These are phyloP conservation scores for Blera fallax DNA, from an alignment of 2,888 invertebrate species.

Conservation along the genomic window DNA sequence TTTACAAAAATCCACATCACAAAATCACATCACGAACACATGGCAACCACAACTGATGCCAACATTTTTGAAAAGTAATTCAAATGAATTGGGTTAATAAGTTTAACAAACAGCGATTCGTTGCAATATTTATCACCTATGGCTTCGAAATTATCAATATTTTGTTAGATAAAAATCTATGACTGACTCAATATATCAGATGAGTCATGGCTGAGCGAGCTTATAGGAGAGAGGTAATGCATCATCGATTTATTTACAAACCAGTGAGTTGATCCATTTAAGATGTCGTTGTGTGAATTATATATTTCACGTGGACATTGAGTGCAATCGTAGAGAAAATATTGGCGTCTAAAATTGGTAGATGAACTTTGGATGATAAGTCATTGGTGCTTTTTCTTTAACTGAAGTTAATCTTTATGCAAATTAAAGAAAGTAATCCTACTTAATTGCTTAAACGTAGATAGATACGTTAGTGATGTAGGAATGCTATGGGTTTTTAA, in stretches of 20 bases:
- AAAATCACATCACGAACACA: background rate
- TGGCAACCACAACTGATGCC: background rate
- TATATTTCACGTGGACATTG: background rate
- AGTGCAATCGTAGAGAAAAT: background rate
- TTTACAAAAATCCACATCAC: background rate
- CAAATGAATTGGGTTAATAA: background rate
- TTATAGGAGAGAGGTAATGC: background rate
- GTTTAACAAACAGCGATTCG: background rate
- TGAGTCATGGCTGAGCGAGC: background rate
- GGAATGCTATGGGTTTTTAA: too few relatives aligned
- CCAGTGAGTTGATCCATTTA: background rate
- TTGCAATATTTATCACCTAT: conserved; percentile 9
- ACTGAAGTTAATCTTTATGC: too few relatives aligned
- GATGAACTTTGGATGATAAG: too few relatives aligned
- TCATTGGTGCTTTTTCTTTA: too few relatives aligned
- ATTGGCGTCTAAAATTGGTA: background rate
- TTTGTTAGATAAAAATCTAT: background rate
- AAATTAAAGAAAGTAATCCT: too few relatives aligned
- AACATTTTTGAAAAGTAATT: background rate
- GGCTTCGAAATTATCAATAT: background rate
- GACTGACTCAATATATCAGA: background rate
- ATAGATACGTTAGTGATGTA: too few relatives aligned
- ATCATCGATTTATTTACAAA: background rate
- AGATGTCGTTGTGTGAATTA: background rate
- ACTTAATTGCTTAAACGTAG: too few relatives aligned